Conservation (phyloP, 2,113 vertebrate species). For the Calypte anna region DNA sequence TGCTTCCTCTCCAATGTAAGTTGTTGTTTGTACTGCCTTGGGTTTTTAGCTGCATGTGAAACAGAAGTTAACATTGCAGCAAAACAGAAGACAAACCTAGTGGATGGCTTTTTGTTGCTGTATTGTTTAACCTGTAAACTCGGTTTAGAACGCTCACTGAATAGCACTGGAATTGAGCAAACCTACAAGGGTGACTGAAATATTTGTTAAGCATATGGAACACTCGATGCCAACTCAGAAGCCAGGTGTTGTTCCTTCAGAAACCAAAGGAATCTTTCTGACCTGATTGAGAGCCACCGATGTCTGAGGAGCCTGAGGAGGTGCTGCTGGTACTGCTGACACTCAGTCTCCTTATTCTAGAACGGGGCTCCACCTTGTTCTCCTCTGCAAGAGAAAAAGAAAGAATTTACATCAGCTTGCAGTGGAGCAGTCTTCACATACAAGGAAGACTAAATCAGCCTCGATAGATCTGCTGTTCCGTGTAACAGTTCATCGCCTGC, state of each 20-base stretch:
- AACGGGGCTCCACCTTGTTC: background rate
- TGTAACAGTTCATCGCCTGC: background rate
- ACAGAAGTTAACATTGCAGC: background rate
- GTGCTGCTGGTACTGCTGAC: slow-evolving; percentile 78
- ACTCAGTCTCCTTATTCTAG: slow-evolving; percentile 70
- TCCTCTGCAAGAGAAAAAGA: slow-evolving; percentile 72
- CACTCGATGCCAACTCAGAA: background rate
- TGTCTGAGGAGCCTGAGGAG: slow-evolving; percentile 77
- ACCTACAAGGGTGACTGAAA: background rate
- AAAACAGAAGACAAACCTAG: background rate
- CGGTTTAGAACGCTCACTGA: background rate
- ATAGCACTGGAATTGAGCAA: background rate
- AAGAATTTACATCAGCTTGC: background rate
- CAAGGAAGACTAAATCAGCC: background rate
- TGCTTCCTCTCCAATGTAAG: slow-evolving; percentile 69
- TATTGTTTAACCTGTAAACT: background rate
- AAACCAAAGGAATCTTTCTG: slow-evolving; percentile 61
- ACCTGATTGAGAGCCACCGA: slow-evolving; percentile 89
- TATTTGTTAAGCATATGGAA: background rate
- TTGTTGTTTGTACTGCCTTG: slow-evolving; percentile 68
- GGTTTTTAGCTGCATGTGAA: slow-evolving; percentile 68
- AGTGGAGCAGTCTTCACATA: background rate
- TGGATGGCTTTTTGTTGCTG: too few species aligned
- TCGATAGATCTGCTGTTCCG: background rate
- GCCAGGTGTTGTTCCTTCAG: background rate